Conservation (phyloP, 2,888 invertebrate genomes). For the Epiblema foenella region DNA sequence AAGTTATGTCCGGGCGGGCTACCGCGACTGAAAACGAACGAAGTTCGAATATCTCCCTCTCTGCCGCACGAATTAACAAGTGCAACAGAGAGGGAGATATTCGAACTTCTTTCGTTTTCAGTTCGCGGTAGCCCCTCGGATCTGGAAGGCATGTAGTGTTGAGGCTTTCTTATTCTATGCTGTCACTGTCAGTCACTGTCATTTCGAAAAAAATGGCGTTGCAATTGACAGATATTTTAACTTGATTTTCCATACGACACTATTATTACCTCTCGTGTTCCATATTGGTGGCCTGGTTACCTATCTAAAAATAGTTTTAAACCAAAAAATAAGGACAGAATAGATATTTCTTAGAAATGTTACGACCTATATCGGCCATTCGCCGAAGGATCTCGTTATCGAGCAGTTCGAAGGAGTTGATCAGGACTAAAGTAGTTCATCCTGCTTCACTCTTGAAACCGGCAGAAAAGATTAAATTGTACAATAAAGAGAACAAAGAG, state of each 20-base stretch:
- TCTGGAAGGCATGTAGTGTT: too few relatives aligned
- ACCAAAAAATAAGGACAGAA: slow-evolving; percentile 1
- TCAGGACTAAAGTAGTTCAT: slow-evolving; percentile 74
- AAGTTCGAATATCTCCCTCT: too few relatives aligned
- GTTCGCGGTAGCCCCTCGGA: too few relatives aligned
- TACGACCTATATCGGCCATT: slow-evolving; percentile 67
- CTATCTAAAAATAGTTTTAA: slow-evolving; percentile 28
- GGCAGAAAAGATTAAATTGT: slow-evolving; percentile 74
- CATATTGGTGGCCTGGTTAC: slow-evolving; percentile 26
- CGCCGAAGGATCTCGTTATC: slow-evolving; percentile 63
- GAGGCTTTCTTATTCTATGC: too few relatives aligned
- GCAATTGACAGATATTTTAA: slow-evolving; percentile 3
- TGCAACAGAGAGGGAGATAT: too few relatives aligned
- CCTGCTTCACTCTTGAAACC: slow-evolving; percentile 76
- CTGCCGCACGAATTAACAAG: too few relatives aligned
- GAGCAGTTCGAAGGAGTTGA: slow-evolving; percentile 63
- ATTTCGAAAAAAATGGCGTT: slow-evolving; percentile 33
- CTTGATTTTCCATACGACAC: not conserved
- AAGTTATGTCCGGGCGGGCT: too few relatives aligned
- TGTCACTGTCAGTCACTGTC: too few relatives aligned
- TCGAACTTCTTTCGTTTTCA: too few relatives aligned
- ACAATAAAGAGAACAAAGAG: slow-evolving; percentile 79
- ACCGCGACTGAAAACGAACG: not conserved
- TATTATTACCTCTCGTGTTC: slow-evolving; percentile 25
- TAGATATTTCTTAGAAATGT: slow-evolving; percentile 57